These are phyloP conservation scores for Chymomyza procnemis DNA, from an alignment of 2,888 invertebrate species.

Conservation along the genomic window DNA sequence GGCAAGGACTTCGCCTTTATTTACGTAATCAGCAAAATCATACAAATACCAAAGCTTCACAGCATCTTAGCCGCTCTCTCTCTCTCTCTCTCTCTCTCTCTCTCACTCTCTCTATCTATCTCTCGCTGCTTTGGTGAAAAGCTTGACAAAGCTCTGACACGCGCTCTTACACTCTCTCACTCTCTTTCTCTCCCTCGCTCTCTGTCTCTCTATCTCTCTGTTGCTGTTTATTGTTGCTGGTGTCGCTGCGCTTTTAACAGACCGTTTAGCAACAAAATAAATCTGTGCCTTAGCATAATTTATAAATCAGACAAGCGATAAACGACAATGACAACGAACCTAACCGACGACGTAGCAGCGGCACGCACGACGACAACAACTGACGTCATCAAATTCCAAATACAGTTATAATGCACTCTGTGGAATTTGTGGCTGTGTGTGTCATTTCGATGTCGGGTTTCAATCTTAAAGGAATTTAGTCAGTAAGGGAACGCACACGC, in stretches of 20 bases:
- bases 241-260: constrained; percentile 44
- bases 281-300: constrained; percentile 57
- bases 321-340: constrained; percentile 3
- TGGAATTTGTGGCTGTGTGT: constrained; percentile 8
- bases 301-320: constrained; percentile 53
- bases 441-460: constrained; percentile 11
- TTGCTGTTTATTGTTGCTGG: constrained; percentile 19
- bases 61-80: constrained; percentile 48
- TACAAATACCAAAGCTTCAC: constrained; percentile 48
- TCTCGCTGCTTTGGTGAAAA: constrained; percentile 45
- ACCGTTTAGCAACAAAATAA: constrained; percentile 47
- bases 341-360: constrained; percentile 6
- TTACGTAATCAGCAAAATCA: constrained; percentile 70
- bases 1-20: constrained; percentile 64
- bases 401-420: constrained; percentile 69
- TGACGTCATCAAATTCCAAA: constrained; percentile 64
- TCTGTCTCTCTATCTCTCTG: constrained; percentile 15
- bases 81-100: too few species aligned
- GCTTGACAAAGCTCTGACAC: constrained; percentile 28
- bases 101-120: too few species aligned
- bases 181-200: too few species aligned
- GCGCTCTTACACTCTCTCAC: constrained; percentile 13
- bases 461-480: constrained; percentile 68
- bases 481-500: constrained; percentile 54
- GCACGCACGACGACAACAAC: constrained; percentile 19